phyloP scores from a whole-genome alignment of 2,888 invertebrate species.

The Lochmaea crataegi region DNA sequence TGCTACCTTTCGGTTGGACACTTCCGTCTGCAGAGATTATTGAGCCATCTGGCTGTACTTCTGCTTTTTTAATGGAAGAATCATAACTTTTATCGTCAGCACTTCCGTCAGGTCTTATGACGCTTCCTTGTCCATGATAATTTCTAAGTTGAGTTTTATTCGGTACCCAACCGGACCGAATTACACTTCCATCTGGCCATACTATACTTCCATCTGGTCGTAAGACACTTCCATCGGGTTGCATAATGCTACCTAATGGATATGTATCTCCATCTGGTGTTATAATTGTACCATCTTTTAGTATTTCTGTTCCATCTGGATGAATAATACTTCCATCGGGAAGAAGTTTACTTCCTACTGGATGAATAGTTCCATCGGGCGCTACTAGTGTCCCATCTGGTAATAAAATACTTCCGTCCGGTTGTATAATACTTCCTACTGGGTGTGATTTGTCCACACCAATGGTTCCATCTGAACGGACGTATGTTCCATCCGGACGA shows the following conservation, averaged over 20 bases:
- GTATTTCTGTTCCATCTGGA: background rate
- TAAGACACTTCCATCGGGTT: slow-evolving; percentile 2
- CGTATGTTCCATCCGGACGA: background rate
- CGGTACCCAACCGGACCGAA: background rate
- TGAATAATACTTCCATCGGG: background rate
- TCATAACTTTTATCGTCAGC: no score
- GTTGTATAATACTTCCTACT: background rate
- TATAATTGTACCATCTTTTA: background rate
- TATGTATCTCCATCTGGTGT: background rate
- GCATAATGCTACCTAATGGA: background rate
- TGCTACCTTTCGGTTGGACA: background rate
- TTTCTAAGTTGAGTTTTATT: background rate
- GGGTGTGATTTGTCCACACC: background rate
- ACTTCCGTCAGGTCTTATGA: no score
- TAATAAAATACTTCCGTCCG: background rate
- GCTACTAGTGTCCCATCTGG: slow-evolving; percentile 7
- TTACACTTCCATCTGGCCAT: background rate
- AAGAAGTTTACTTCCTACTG: background rate
- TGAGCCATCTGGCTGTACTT: background rate
- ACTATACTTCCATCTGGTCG: slow-evolving; percentile 1
- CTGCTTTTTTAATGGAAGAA: background rate
- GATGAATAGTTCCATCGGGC: background rate
- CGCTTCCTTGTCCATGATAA: no score
- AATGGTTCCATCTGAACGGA: background rate
- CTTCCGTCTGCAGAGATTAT: background rate